Evolutionary conservation across 2,888 invertebrate species (phyloP), one percentile per base, ranked within the genome.

Genomic region (Tanytarsus gracilentus): DNA sequence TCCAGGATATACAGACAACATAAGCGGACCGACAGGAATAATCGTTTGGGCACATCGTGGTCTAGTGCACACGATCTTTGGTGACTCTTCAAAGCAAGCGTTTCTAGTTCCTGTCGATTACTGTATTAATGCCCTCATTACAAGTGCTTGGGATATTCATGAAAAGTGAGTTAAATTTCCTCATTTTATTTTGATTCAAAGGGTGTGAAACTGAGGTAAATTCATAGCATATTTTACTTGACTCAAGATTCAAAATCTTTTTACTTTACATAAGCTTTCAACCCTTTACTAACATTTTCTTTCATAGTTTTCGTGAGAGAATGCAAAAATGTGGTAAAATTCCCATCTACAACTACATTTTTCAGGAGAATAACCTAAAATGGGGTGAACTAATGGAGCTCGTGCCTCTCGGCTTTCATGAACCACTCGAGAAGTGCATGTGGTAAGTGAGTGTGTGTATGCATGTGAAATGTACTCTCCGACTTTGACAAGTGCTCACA

Each of bases 1-100:
- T 62, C 73, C 75, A 63, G 74, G 75, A 62, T 75, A 73, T 72
- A 75, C 74, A 62, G 74, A 74, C 69, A 74, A 74, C 68, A 68
- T 74, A 65, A 73, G 75, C 66, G 74, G 74, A 63, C 74, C 74
- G 65, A 72, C 74, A 59, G 74, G 73, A 62, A 65, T 74, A 62
- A 73, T 74, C 67, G 70, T 70, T 64, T 72, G 72, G 71, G 67
- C 72, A 52, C 73, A 73, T 51, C 68, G 70, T 65, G 74, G 74
- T 63, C 66, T 73, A 62, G 69, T 75, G 53, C 74, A 70, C 64
- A 71, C 72, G 65, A 72, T 75, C 66, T 69, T 70, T 65, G 74
- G 74, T 23, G 66, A 67, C 63, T 65, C 69, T 21, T 67, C 67
- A 61, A 69, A 69, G 63, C 71, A 68, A 64, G 72, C 74, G 33